Evolutionary conservation across 2,113 vertebrate species (phyloP).

Genomic region (Falco punctatus): DNA sequence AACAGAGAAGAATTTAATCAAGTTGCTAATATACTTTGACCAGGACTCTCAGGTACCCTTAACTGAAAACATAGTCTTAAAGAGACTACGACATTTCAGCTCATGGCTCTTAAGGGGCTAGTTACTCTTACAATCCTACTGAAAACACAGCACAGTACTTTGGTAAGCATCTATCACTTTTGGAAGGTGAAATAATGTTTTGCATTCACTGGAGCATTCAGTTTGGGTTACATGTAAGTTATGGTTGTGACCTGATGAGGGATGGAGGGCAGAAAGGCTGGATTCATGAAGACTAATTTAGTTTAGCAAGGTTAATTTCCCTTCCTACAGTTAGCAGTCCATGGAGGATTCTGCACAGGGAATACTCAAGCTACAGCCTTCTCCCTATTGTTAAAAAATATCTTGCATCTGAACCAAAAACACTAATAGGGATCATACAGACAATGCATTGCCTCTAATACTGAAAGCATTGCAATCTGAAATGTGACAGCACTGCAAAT

Average conservation of each 20-base stretch:
- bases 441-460: not conserved
- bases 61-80: slow-evolving; percentile 10
- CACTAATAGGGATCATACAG: not conserved
- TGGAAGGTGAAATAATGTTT: not conserved
- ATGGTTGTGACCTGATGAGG: not conserved
- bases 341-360: not conserved
- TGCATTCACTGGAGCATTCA: not conserved
- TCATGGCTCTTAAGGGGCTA: slow-evolving; percentile 5
- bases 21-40: slow-evolving; percentile 34
- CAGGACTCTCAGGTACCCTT: slow-evolving; percentile 16
- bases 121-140: not conserved
- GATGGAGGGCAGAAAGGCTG: not conserved
- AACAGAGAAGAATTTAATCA: slow-evolving; percentile 26
- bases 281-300: not conserved
- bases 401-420: not conserved
- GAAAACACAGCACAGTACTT: not conserved
- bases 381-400: not conserved
- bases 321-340: not conserved
- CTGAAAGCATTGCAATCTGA: not conserved
- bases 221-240: not conserved
- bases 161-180: not conserved
- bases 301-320: not conserved
- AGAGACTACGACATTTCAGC: not conserved
- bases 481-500: not conserved
- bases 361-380: not conserved